Conservation (phyloP, 2,113 vertebrate genomes). For the Amphiprion percula region DNA sequence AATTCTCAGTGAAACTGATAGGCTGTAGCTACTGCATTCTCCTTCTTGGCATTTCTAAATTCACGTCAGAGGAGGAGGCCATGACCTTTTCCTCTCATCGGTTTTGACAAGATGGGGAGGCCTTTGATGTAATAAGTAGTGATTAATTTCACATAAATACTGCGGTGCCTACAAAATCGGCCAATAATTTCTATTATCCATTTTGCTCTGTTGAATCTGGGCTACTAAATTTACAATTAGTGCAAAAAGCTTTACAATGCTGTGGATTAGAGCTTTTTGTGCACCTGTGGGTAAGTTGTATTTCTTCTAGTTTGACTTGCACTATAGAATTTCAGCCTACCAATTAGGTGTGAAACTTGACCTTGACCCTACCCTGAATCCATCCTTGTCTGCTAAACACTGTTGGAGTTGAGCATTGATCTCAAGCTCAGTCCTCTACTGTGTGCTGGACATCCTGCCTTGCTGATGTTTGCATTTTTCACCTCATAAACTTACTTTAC, state of each 20-base stretch:
- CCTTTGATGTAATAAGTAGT: constrained; percentile 6
- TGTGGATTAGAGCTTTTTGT: background rate
- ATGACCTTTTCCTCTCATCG: constrained; percentile 24
- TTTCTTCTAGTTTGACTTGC: background rate
- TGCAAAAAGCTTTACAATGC: too few relatives aligned
- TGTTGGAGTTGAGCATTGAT: constrained; percentile 9
- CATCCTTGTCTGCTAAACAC: constrained; percentile 2
- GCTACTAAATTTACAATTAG: too few relatives aligned
- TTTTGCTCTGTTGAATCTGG: too few relatives aligned
- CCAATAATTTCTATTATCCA: background rate
- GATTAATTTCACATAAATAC: background rate
- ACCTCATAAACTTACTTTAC: constrained; percentile 31
- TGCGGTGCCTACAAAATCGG: background rate
- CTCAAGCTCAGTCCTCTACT: background rate
- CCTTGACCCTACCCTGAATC: background rate
- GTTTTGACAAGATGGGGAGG: background rate
- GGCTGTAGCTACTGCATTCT: constrained; percentile 3
- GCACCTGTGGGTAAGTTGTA: background rate
- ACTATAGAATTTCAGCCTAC: background rate
- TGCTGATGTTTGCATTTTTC: constrained; percentile 45
- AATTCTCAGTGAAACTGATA: constrained; percentile 9
- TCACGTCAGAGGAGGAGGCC: constrained; percentile 26
- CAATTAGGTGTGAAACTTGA: constrained; percentile 33
- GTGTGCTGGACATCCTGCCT: background rate
- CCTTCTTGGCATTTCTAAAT: constrained; percentile 23